Percentiles rank a stretch among this genome's conserved stretches.
Evolutionary conservation across 2,888 invertebrate genomes (phyloP).

Genomic region (Scaptomyza caliginosa): DNA sequence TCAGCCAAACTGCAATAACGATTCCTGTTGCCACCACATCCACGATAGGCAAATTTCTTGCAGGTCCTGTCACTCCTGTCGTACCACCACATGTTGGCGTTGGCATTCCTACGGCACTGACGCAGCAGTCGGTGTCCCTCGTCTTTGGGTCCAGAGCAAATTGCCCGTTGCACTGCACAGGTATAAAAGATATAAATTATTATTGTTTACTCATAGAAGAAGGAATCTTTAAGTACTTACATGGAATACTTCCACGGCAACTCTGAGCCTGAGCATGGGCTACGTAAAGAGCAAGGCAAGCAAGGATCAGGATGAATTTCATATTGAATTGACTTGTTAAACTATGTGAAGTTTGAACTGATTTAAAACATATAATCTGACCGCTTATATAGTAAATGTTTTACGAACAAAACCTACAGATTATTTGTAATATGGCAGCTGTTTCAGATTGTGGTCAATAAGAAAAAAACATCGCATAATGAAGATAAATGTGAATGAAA

Average conservation of each 20-base stretch:
- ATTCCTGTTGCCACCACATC: constrained; percentile 26
- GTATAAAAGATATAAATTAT: not conserved
- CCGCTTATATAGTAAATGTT: constrained; percentile 13
- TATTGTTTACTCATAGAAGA: too few species aligned
- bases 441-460: not conserved
- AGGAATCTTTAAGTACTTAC: not conserved
- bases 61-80: constrained; percentile 10
- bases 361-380: not conserved
- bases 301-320: constrained; percentile 41
- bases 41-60: constrained; percentile 9
- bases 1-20: constrained; percentile 4
- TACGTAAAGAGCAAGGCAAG: constrained; percentile 30
- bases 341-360: constrained; percentile 21
- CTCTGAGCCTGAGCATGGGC: constrained; percentile 19
- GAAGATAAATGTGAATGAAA: too few species aligned
- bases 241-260: not conserved
- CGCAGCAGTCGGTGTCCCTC: not conserved
- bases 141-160: not conserved
- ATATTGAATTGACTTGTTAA: constrained; percentile 12
- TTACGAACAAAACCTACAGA: not conserved
- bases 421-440: not conserved
- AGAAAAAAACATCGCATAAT: not conserved
- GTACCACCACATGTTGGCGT: constrained; percentile 35
- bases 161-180: not conserved
- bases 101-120: not conserved